These are phyloP conservation scores for Eospalax fontanierii DNA, from an alignment of 2,797 vertebrate genomes.

Conservation along the genomic window DNA sequence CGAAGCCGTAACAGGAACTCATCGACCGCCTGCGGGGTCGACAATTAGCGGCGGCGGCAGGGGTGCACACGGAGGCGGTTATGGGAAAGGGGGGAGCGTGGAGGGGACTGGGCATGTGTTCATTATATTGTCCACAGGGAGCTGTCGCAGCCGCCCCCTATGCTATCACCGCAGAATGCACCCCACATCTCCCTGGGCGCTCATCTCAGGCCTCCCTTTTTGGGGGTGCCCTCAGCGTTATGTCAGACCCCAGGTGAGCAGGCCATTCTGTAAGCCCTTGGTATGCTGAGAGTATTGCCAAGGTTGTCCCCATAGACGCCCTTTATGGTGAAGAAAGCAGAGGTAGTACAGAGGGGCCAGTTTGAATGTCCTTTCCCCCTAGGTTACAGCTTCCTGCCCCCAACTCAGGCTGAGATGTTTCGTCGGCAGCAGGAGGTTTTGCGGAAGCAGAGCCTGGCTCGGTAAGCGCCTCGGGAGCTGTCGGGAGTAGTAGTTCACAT, in stretches of 20 bases:
- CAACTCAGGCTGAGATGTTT: slow-evolving; percentile 96
- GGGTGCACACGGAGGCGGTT: neutral
- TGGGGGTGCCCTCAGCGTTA: slow-evolving; percentile 96
- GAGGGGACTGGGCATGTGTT: neutral
- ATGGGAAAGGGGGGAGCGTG: neutral
- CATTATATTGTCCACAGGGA: slow-evolving; percentile 87
- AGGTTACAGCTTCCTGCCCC: slow-evolving; percentile 98
- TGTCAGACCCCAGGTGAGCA: slow-evolving; percentile 96
- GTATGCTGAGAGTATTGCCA: neutral
- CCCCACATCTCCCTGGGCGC: slow-evolving; percentile 97
- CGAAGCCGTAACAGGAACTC: slow-evolving; percentile 11
- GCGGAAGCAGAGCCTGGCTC: slow-evolving; percentile 97
- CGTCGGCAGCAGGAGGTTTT: slow-evolving; percentile 98
- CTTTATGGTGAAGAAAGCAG: neutral
- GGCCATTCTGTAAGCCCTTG: neutral
- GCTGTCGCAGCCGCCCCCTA: slow-evolving; percentile 95
- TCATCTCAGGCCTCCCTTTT: slow-evolving; percentile 96
- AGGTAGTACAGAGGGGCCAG: neutral
- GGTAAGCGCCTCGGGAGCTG: slow-evolving; percentile 88
- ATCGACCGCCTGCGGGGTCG: slow-evolving; percentile 61
- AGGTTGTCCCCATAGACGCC: accelerated
- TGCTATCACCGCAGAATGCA: slow-evolving; percentile 96
- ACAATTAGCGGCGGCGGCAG: slow-evolving; percentile 70
- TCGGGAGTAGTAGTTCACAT: accelerated
- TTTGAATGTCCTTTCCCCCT: neutral